Evolutionary conservation across 2,113 vertebrate genomes (phyloP), one percentile per base, ranked within the genome.

Genomic region (Anhinga rufa): DNA sequence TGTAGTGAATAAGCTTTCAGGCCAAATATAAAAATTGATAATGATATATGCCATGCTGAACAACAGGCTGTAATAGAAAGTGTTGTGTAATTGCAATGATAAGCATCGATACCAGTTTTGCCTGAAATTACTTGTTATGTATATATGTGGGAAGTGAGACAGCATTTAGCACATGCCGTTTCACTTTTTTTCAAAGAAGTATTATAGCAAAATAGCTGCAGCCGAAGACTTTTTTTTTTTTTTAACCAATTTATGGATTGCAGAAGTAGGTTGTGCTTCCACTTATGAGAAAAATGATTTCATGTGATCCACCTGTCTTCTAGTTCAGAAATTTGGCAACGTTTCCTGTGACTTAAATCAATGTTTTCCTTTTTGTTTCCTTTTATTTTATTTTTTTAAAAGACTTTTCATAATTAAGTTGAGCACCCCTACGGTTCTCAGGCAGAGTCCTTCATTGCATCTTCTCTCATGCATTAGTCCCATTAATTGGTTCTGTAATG

Each of bases 281-380:
- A 38, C 9, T 76, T 79, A 28, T 4, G 12, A 79, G 44, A 79
- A 86, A 70, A 68, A 28, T n/a, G 48, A 75, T 7, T 46, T 77
- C 0, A 0, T 64, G n/a, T 46, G 15, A 77, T 77, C 9, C 21
- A 48, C 11, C 24, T n/a, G 16, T 36, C 31, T 42, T 86, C 42
- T 55, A 65, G 10, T 48, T 74, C 22, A 81, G 64, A 74, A 82
- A 82, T 75, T 49, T 31, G 44, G 16, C 8, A 66, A 38, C 34
- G 28, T n/a, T 77, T 86, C 17, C 9, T 54, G 21, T 64, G 12
- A 44, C 4, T 32, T 42, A n/a, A 49, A 55, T 71, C 3, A 71
- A 26, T 4, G 8, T 49, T 82, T 93, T 44, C 10, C 1, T 57
- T 86, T 40, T 49, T 6, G 13, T 62, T 70, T 34, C 22, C 9